Conservation (phyloP, 2,797 vertebrate genomes). For the Synaphobranchus kaupii region DNA sequence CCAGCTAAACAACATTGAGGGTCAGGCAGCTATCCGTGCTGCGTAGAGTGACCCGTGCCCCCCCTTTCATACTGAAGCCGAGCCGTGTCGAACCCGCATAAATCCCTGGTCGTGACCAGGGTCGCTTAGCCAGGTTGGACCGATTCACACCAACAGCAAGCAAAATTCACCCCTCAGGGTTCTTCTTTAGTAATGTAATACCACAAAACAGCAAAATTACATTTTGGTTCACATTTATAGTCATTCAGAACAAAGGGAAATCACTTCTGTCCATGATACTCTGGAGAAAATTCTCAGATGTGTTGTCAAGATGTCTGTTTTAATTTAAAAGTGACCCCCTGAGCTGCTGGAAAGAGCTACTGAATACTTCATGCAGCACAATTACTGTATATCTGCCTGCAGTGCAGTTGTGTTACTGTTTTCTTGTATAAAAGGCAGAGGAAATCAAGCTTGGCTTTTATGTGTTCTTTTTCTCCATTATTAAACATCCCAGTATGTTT, state of each 20-base stretch:
- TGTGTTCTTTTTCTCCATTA: neutral
- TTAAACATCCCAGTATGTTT: neutral
- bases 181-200: neutral
- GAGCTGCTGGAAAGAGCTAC: neutral
- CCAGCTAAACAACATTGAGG: too few species aligned
- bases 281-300: neutral
- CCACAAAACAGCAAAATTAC: neutral
- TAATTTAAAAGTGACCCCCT: neutral
- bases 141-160: too few species aligned
- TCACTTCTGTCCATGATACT: neutral
- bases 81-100: too few species aligned
- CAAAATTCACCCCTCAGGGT: neutral
- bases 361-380: neutral
- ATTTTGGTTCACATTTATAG: neutral
- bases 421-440: neutral
- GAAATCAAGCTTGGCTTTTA: conserved; percentile 5
- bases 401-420: neutral
- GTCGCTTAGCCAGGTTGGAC: too few species aligned
- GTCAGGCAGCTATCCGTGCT: too few species aligned
- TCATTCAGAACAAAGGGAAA: neutral
- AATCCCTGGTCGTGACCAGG: too few species aligned
- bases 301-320: neutral
- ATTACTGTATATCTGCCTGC: neutral
- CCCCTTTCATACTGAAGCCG: too few species aligned
- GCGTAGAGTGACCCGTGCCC: too few species aligned